Conservation (phyloP, 2,888 invertebrate genomes). For the Isoperla grammatica region DNA sequence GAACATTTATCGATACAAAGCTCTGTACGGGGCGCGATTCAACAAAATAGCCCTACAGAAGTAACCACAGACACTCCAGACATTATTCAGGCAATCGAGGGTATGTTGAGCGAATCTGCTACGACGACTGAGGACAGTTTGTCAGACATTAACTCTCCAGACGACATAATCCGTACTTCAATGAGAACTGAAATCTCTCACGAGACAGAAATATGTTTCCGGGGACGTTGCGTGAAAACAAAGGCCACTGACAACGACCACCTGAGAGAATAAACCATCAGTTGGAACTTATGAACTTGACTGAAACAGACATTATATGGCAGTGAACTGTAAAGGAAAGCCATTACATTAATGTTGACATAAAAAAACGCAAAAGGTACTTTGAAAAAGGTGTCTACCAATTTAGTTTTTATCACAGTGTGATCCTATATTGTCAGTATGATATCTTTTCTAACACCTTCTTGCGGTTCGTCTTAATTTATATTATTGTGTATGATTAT, state of each 20-base stretch:
- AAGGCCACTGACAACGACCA: constrained; percentile 29
- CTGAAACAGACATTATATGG: neutral
- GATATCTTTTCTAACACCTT: too few relatives aligned
- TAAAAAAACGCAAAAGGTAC: too few relatives aligned
- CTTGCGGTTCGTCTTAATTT: too few relatives aligned
- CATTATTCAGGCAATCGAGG: constrained; percentile 22
- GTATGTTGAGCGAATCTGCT: neutral
- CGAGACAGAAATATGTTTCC: constrained; percentile 84
- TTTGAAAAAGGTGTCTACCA: too few relatives aligned
- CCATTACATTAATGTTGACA: too few relatives aligned
- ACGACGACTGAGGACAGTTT: neutral
- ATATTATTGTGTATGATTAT: too few relatives aligned
- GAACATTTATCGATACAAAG: constrained; percentile 16
- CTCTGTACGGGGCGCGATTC: constrained; percentile 8
- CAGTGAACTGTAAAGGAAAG: too few relatives aligned
- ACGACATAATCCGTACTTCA: constrained; percentile 58
- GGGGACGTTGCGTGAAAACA: constrained; percentile 76
- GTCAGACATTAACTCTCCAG: constrained; percentile 41
- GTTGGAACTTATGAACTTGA: neutral
- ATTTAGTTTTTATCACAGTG: too few relatives aligned
- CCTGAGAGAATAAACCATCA: constrained; percentile 8
- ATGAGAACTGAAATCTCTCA: constrained; percentile 77
- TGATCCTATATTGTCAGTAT: too few relatives aligned
- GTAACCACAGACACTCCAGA: constrained; percentile 9
- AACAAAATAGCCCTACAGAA: constrained; percentile 1